Evolutionary conservation across 2,113 vertebrate species (phyloP), one percentile per base, ranked within the genome.

Genomic region (Murina feae): DNA sequence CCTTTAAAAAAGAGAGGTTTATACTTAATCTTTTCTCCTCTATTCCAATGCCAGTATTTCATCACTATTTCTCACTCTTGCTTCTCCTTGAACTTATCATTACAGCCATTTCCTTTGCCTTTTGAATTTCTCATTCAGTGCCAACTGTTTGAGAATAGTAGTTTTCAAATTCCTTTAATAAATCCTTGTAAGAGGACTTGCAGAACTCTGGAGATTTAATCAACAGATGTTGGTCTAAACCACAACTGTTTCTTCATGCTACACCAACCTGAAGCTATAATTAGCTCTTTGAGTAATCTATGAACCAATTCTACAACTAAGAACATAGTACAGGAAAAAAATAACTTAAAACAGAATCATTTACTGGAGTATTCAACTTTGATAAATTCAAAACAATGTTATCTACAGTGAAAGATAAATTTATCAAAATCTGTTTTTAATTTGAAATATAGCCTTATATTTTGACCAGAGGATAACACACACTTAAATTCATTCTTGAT

Each of bases 261-360:
- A 85, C 82, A 90, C 84, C 83, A 81, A 86, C 89, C 95, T 86
- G 17, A 96, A 94, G 90, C 97, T 97, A 96, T 87, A 96, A 96
- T 91, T 97, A 97, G 95, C 79, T 86, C 79, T 91, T 96, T 93
- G 66, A 97, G 96, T 96, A 94, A 86, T 97, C 96, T 97, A 96
- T 95, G 74, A 86, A 76, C 49, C 95, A 49, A 93, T 75, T 97
- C 96, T 98, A 97, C 97, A 96, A 94, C 60, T 95, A 89, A 47
- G 53, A 95, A 96, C 95, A 97, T 28, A 44, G 44, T 44, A 51
- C 32, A 97, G 82, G 65, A 65, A 68, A 53, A 79, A 66, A n/a
- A 12, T 20, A 23, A 20, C 30, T 60, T 69, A 74, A 89, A 94
- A 97, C 74, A 95, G 96, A 97, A 96, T n/a, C 76, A 53, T 89